Evolutionary conservation across 2,797 vertebrate species (phyloP).

Genomic region (Hyperoplus lanceolatus): DNA sequence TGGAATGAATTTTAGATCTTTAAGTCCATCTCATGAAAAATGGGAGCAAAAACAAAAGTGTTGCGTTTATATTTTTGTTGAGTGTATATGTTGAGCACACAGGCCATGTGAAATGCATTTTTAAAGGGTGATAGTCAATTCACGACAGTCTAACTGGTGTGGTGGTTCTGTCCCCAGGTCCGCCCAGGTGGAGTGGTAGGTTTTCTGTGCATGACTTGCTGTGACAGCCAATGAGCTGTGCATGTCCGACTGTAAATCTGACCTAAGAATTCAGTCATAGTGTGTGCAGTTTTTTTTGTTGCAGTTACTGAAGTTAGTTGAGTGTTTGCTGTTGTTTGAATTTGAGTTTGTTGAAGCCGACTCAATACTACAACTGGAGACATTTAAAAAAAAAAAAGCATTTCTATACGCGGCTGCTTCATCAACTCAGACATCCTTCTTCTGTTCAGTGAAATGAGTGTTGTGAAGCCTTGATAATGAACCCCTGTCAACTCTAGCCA

Average conservation of each 20-base stretch:
- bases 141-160: constrained; percentile 60
- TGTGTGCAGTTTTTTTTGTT: constrained; percentile 23
- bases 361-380: constrained; percentile 1
- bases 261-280: not conserved
- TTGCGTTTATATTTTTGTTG: no score
- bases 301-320: constrained; percentile 9
- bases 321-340: constrained; percentile 23
- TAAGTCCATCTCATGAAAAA: no score
- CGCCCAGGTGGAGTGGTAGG: constrained; percentile 91
- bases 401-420: not conserved
- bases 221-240: constrained; percentile 64
- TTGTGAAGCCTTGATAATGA: constrained; percentile 13
- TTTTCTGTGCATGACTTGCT: constrained; percentile 80
- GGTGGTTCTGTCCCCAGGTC: constrained; percentile 87
- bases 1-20: no score
- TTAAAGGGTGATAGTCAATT: constrained; percentile 38
- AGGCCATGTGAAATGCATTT: constrained; percentile 10
- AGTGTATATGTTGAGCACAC: not conserved
- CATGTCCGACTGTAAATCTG: constrained; percentile 49
- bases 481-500: constrained; percentile 4
- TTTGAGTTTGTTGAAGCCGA: constrained; percentile 7
- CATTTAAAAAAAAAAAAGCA: not conserved
- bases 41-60: no score
- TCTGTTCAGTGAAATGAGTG: not conserved
- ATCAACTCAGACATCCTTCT: not conserved